Conservation (phyloP, 2,888 invertebrate genomes). For the Auanema sp. region DNA sequence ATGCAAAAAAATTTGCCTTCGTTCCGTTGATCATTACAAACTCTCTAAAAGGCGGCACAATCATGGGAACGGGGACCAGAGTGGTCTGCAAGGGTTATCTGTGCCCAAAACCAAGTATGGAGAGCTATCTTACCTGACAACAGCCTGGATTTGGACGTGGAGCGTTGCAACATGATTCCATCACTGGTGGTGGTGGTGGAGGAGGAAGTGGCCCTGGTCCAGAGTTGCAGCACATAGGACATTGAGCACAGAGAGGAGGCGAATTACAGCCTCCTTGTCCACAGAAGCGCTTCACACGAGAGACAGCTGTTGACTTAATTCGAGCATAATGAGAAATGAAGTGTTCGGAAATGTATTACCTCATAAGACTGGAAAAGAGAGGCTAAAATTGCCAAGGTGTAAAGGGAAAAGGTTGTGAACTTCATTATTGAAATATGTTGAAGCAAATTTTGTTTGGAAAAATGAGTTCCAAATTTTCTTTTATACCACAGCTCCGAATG, state of each 20-base stretch:
- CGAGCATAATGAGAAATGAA: too few relatives aligned
- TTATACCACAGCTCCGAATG: too few relatives aligned
- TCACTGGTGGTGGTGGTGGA: constrained; percentile 17
- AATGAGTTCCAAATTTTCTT: too few relatives aligned
- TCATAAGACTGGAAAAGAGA: too few relatives aligned
- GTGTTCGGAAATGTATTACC: too few relatives aligned
- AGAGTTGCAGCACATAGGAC: constrained; percentile 2
- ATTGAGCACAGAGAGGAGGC: constrained; percentile 16
- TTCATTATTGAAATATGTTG: too few relatives aligned
- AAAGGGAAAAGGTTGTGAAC: too few relatives aligned
- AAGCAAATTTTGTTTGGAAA: too few relatives aligned
- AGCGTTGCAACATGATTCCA: constrained; percentile 28
- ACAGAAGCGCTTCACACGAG: constrained; percentile 15
- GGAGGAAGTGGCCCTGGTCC: constrained; percentile 1
- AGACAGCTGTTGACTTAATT: background rate
- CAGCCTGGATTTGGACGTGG: constrained; percentile 36
- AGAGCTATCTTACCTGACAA: constrained; percentile 14
- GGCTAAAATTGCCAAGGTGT: too few relatives aligned
- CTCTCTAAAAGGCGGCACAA: background rate
- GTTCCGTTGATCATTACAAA: too few relatives aligned
- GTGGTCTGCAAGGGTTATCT: constrained; percentile 11
- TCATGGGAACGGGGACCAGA: constrained; percentile 3
- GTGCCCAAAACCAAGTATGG: background rate
- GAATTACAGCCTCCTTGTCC: constrained; percentile 14
- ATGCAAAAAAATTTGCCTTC: too few relatives aligned